Evolutionary conservation across 1,140 invertebrate genomes (phyloP).

Genomic region (Drosophila asahinai): DNA sequence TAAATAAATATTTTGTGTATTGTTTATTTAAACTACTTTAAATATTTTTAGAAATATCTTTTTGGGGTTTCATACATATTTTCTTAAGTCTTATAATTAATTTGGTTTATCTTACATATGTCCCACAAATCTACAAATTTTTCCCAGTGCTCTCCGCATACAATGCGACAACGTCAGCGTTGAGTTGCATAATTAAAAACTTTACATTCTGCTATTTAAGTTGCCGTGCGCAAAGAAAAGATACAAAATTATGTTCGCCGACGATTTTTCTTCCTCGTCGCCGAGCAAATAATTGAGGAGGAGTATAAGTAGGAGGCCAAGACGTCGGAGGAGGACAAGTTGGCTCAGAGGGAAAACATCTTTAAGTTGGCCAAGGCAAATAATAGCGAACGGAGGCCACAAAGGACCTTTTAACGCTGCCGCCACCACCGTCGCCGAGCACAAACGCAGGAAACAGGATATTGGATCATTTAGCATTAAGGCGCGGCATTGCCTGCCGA

Average conservation of each 20-base stretch:
- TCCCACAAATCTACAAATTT: not conserved
- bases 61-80: not conserved
- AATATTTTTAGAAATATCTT: not conserved
- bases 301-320: not conserved
- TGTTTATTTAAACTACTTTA: no score
- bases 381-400: conserved; percentile 68
- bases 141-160: conserved; percentile 3
- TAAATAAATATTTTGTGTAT: not conserved
- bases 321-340: conserved; percentile 19
- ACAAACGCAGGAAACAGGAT: conserved; percentile 82
- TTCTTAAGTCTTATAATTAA: not conserved
- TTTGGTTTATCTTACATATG: fast-evolving
- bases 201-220: conserved; percentile 78
- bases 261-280: conserved; percentile 33
- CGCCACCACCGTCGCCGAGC: conserved; percentile 35
- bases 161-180: conserved; percentile 43
- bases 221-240: conserved; percentile 77
- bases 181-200: conserved; percentile 82
- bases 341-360: conserved; percentile 50
- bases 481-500: conserved; percentile 50
- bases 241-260: conserved; percentile 59
- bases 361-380: conserved; percentile 75
- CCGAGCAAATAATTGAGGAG: conserved; percentile 55
- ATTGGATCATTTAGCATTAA: conserved; percentile 85
- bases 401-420: conserved; percentile 77